A percentile compares a stretch with the other conserved stretches of the same genome.
These are phyloP conservation scores for Nemotelus pantherinus DNA, from an alignment of 2,888 invertebrate species.

Conservation along the genomic window DNA sequence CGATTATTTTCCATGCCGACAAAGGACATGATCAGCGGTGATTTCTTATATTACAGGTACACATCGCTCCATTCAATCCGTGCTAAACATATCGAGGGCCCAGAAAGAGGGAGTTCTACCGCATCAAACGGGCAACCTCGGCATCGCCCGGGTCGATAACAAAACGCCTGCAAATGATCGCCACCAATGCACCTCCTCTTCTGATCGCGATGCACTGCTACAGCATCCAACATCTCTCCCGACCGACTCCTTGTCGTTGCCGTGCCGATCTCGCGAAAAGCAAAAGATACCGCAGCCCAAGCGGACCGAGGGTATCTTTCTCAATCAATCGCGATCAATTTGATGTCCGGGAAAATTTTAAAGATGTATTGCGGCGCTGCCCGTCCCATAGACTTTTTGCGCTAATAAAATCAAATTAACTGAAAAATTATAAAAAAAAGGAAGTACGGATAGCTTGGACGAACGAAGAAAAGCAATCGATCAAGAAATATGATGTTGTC, in stretches of 20 bases:
- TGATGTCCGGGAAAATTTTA: not conserved
- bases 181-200: conserved; percentile 46
- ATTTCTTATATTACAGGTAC: conserved; percentile 42
- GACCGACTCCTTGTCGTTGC: no score
- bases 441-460: not conserved
- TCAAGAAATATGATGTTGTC: conserved; percentile 16
- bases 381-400: conserved; percentile 27
- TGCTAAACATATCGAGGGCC: conserved; percentile 35
- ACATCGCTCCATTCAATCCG: conserved; percentile 30
- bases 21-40: conserved; percentile 49
- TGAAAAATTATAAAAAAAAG: conserved; percentile 46
- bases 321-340: conserved; percentile 41
- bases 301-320: conserved; percentile 26
- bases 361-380: not conserved
- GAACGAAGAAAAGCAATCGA: conserved; percentile 22
- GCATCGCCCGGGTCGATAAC: conserved; percentile 22
- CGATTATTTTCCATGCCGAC: conserved; percentile 51
- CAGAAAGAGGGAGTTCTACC: conserved; percentile 18
- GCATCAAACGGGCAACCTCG: conserved; percentile 18
- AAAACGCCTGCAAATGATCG: conserved; percentile 47
- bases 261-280: conserved; percentile 14
- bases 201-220: no score
- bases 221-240: no score
- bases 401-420: conserved; percentile 51
- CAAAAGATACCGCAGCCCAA: conserved; percentile 24